A percentile compares a stretch with the other conserved stretches of the same genome.
Evolutionary conservation across 2,888 invertebrate species (phyloP).

Genomic region (Mythimna loreyi): DNA sequence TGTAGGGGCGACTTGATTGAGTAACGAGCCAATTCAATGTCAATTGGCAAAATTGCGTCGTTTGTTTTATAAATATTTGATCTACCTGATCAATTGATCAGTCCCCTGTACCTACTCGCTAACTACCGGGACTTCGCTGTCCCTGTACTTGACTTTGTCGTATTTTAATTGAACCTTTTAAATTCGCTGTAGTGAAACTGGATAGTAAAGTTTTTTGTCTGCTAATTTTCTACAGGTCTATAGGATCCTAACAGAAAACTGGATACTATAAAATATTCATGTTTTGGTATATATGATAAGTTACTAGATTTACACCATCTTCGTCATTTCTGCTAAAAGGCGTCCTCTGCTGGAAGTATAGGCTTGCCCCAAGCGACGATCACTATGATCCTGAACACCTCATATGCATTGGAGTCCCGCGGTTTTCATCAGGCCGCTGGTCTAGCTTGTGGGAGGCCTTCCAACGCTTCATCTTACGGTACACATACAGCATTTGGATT

Average conservation of each 20-base stretch:
- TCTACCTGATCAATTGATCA: slow-evolving; percentile 51
- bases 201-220: background rate
- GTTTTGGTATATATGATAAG: too few relatives aligned
- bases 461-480: too few relatives aligned
- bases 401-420: too few relatives aligned
- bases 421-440: too few relatives aligned
- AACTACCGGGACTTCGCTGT: slow-evolving; percentile 31
- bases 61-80: slow-evolving; percentile 60
- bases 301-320: too few relatives aligned
- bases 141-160: slow-evolving; percentile 35
- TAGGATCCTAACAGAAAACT: background rate
- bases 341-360: too few relatives aligned
- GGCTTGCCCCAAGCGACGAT: too few relatives aligned
- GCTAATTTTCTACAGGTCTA: background rate
- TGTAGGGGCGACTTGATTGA: slow-evolving; percentile 82
- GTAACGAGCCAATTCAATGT: slow-evolving; percentile 86
- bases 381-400: too few relatives aligned
- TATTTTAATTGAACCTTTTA: slow-evolving; percentile 5
- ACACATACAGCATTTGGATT: too few relatives aligned
- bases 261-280: background rate
- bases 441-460: too few relatives aligned
- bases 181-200: background rate
- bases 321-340: too few relatives aligned
- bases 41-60: slow-evolving; percentile 82
- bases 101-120: slow-evolving; percentile 25